These are phyloP conservation scores for Silurus asotus DNA, from an alignment of 2,113 vertebrate species.

Conservation along the genomic window DNA sequence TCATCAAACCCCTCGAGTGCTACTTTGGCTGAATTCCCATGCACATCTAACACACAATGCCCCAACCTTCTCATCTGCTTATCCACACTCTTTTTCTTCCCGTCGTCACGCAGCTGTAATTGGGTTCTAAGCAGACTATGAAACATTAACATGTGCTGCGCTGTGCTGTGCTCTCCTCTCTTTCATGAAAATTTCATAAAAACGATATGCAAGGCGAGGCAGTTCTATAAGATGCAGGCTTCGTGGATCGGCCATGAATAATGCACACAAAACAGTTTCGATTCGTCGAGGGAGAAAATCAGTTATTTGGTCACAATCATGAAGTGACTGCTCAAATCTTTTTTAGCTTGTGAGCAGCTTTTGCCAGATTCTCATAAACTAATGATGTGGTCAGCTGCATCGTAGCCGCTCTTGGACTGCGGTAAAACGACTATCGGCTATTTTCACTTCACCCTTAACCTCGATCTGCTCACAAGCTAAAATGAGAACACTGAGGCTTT, in stretches of 20 bases:
- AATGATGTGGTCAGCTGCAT: slow-evolving; percentile 28
- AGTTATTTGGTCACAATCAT: slow-evolving; percentile 47
- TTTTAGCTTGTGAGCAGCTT: not conserved
- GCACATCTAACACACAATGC: not conserved
- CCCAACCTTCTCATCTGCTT: not conserved
- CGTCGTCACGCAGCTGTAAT: slow-evolving; percentile 45
- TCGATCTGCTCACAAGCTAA: not conserved
- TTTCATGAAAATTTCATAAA: slow-evolving; percentile 72
- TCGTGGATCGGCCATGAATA: slow-evolving; percentile 41
- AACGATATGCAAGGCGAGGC: slow-evolving; percentile 62
- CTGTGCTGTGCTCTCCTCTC: slow-evolving; percentile 56
- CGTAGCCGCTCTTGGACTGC: not conserved
- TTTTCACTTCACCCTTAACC: not conserved
- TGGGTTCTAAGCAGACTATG: slow-evolving; percentile 64
- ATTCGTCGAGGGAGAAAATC: slow-evolving; percentile 42
- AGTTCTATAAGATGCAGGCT: slow-evolving; percentile 52
- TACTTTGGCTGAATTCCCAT: not conserved
- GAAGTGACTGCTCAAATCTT: slow-evolving; percentile 30
- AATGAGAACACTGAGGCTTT: not conserved
- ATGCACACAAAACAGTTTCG: slow-evolving; percentile 46
- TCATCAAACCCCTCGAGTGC: not conserved
- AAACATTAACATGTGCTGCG: slow-evolving; percentile 69
- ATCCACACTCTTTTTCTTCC: slow-evolving; percentile 8
- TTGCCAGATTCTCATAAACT: not conserved
- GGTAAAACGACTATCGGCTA: not conserved